Conservation (phyloP, 2,797 vertebrate genomes). For the Molossus alvarezi region DNA sequence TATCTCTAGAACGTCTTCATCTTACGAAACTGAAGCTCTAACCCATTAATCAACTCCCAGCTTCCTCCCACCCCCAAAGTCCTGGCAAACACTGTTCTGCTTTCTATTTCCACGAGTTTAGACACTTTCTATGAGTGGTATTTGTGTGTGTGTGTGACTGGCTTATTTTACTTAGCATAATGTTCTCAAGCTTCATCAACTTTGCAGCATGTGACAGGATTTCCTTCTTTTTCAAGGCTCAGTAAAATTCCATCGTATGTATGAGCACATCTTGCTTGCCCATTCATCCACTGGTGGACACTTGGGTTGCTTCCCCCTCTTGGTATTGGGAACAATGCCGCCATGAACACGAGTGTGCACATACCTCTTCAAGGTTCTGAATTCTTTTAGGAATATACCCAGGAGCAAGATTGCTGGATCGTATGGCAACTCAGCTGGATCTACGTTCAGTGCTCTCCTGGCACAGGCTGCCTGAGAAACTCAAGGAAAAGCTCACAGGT, state of each 20-base stretch:
- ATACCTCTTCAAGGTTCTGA: not conserved
- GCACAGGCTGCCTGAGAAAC: not conserved
- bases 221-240: not conserved
- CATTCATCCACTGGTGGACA: not conserved
- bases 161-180: not conserved
- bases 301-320: not conserved
- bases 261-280: not conserved
- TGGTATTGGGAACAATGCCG: not conserved
- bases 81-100: not conserved
- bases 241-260: not conserved
- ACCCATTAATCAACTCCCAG: not conserved
- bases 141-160: not conserved
- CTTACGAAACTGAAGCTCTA: slow-evolving; percentile 11
- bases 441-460: not conserved
- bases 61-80: not conserved
- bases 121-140: not conserved
- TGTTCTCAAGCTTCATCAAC: not conserved
- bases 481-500: not conserved
- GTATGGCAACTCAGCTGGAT: not conserved
- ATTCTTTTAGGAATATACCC: not conserved
- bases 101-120: not conserved
- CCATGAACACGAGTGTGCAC: not conserved
- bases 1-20: not conserved
- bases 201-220: not conserved
- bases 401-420: not conserved